These are phyloP conservation scores for Cephalopterus ornatus DNA, from an alignment of 2,113 vertebrate genomes.

Conservation along the genomic window DNA sequence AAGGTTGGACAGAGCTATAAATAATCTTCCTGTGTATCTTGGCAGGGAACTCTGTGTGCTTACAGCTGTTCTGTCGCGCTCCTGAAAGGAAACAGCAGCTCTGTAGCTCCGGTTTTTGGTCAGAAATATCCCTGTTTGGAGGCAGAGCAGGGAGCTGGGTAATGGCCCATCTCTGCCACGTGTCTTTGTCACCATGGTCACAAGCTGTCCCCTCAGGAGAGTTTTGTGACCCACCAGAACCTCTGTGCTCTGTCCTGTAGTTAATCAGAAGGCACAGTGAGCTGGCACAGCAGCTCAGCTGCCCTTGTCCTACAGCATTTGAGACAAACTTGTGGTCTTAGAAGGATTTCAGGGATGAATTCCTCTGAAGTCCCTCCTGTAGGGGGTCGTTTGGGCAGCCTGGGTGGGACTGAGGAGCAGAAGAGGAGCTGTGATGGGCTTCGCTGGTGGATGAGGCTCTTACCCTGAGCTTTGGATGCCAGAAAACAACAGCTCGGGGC, in stretches of 20 bases:
- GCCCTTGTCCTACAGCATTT: not conserved
- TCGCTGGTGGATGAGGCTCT: not conserved
- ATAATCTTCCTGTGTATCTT: slow-evolving; percentile 49
- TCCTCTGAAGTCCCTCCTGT: fast-evolving
- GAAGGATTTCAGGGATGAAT: not conserved
- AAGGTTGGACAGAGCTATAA: slow-evolving; percentile 28
- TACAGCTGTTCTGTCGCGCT: not conserved
- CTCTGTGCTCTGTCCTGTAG: not conserved
- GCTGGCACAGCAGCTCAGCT: not conserved
- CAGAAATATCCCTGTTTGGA: not conserved
- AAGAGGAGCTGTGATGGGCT: not conserved
- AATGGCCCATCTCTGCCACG: not conserved
- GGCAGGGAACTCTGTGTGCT: not conserved
- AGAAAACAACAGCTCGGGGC: not conserved
- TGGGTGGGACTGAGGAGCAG: not conserved
- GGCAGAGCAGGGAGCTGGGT: not conserved
- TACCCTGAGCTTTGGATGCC: not conserved
- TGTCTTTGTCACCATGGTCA: not conserved
- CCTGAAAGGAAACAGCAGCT: not conserved
- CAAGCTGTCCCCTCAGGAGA: not conserved
- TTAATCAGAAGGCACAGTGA: no score
- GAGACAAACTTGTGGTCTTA: not conserved
- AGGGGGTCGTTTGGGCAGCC: fast-evolving
- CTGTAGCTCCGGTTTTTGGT: not conserved
- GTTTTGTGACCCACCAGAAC: not conserved